Conservation (phyloP, 2,888 invertebrate species). For the Dendrolimus houi region DNA sequence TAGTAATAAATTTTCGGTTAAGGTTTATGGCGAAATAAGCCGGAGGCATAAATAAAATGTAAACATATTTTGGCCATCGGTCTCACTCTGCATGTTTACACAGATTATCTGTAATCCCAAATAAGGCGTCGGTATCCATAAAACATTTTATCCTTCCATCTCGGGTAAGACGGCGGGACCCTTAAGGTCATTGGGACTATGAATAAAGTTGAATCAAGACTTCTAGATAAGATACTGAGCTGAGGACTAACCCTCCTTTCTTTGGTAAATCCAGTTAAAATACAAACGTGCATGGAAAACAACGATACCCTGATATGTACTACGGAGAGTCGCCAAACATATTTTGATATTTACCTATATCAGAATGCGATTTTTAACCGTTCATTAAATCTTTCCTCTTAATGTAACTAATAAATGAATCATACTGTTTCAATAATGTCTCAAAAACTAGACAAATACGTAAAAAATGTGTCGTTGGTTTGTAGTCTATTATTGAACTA, state of each 20-base stretch:
- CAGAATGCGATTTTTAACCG: too few species aligned
- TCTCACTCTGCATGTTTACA: neutral
- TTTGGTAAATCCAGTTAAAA: neutral
- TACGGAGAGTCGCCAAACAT: too few species aligned
- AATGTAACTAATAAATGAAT: too few species aligned
- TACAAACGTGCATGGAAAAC: neutral
- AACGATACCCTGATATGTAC: neutral
- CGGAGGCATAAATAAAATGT: neutral
- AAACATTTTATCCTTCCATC: neutral
- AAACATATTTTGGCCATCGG: neutral
- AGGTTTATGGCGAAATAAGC: too few species aligned
- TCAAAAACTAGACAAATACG: too few species aligned
- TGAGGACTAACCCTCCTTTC: neutral
- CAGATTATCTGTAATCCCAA: constrained; percentile 2
- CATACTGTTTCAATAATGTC: too few species aligned
- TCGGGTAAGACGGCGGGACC: neutral
- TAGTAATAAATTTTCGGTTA: too few species aligned
- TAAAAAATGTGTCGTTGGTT: too few species aligned
- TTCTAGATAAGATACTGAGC: neutral
- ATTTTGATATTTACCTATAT: too few species aligned
- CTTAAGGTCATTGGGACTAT: neutral
- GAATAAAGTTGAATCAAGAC: neutral
- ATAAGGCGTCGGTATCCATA: constrained; percentile 3
- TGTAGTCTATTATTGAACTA: too few species aligned
- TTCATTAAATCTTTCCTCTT: too few species aligned